These are phyloP conservation scores for Actias luna DNA, from an alignment of 2,888 invertebrate species.

Conservation along the genomic window DNA sequence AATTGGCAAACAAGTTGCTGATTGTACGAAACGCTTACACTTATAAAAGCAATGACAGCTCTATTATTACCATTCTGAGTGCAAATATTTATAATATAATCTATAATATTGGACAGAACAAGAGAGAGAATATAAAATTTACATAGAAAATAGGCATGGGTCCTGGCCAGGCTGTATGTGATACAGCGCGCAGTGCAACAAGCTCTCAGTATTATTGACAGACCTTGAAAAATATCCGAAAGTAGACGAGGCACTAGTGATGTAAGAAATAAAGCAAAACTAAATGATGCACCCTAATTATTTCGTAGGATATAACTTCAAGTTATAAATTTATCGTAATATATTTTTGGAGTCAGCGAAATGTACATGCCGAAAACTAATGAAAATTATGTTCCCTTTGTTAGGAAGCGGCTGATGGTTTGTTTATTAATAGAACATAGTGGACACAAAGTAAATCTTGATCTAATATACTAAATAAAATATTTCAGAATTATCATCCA, in stretches of 20 bases:
- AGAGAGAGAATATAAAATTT: conserved; percentile 29
- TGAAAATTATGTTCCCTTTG: conserved; percentile 74
- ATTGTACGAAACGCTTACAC: conserved; percentile 79
- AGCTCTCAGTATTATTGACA: conserved; percentile 52
- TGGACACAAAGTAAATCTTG: conserved; percentile 61
- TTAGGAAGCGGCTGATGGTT: conserved; percentile 78
- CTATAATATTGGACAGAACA: conserved; percentile 60
- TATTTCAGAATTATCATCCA: conserved; percentile 70
- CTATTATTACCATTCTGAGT: conserved; percentile 80
- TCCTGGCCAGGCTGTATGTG: conserved; percentile 18
- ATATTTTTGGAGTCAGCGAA: conserved; percentile 68
- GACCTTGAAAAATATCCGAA: conserved; percentile 55
- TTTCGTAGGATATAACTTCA: conserved; percentile 63
- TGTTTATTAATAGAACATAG: conserved; percentile 66
- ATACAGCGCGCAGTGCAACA: conserved; percentile 45
- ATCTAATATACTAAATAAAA: conserved; percentile 62
- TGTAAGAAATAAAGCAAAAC: conserved; percentile 73
- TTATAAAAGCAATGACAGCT: conserved; percentile 81
- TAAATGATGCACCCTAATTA: conserved; percentile 77
- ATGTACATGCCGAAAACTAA: conserved; percentile 80
- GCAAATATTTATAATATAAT: conserved; percentile 65
- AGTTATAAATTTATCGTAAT: conserved; percentile 58
- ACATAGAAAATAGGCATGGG: conserved; percentile 34
- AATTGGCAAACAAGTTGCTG: conserved; percentile 78
- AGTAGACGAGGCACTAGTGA: conserved; percentile 67